Conservation (phyloP, 2,113 vertebrate species). For the Vimba vimba region DNA sequence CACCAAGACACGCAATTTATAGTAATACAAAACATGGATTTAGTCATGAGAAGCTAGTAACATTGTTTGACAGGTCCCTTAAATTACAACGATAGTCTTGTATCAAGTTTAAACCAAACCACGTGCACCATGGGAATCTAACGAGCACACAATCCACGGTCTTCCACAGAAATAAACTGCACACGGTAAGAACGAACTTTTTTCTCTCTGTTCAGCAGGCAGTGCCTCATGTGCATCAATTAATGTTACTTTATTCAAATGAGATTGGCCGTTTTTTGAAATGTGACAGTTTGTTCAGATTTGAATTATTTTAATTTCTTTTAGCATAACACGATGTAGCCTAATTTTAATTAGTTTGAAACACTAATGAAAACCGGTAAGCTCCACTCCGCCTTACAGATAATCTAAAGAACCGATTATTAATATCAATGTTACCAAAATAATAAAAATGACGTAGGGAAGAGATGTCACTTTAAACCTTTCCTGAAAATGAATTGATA, state of each 20-base stretch:
- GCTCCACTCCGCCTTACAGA: too few relatives aligned
- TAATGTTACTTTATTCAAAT: background rate
- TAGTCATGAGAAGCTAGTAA: background rate
- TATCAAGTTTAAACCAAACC: background rate
- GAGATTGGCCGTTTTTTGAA: background rate
- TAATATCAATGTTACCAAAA: background rate
- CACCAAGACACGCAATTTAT: background rate
- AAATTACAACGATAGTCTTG: too few relatives aligned
- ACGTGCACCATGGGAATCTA: background rate
- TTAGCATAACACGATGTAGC: background rate
- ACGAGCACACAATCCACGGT: background rate
- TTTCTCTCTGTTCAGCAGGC: background rate
- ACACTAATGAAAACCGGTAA: background rate
- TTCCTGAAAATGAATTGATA: background rate
- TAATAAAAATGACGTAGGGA: too few relatives aligned
- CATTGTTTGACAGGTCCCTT: background rate
- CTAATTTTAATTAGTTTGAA: background rate
- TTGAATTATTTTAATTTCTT: background rate
- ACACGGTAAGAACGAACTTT: background rate
- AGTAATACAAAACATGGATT: background rate
- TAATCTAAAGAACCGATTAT: too few relatives aligned
- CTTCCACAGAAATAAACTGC: background rate
- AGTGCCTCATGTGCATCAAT: background rate
- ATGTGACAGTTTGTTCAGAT: background rate
- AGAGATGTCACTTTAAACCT: background rate